Percentiles rank a stretch among this genome's conserved stretches.
Conservation (phyloP, 37 sponge, comb jelly and placozoan genomes). For the Amphimedon queenslandica region DNA sequence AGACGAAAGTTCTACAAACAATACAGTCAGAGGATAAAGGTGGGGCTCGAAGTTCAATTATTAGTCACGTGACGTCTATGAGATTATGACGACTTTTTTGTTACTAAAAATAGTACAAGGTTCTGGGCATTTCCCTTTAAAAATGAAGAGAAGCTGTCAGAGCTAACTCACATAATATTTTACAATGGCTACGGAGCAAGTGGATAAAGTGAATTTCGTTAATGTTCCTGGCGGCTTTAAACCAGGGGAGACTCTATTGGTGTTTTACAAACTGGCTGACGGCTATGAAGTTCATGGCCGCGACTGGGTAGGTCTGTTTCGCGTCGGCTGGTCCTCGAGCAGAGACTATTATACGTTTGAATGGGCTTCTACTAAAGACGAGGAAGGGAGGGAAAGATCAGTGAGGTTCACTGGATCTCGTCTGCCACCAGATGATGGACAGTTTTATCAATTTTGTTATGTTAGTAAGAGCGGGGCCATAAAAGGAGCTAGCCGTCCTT, state of each 20-base stretch:
- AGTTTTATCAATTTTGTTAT: constrained; percentile 71
- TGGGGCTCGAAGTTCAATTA: no score
- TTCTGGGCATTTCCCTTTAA: no score
- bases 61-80: no score
- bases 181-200: no score
- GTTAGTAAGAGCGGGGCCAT: constrained; percentile 41
- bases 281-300: constrained; percentile 17
- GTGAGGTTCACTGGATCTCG: constrained; percentile 56
- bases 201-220: constrained; percentile 8
- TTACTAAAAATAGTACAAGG: no score
- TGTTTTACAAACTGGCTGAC: constrained; percentile 5
- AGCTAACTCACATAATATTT: no score
- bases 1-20: no score
- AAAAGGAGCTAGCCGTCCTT: constrained; percentile 46
- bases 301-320: constrained; percentile 84
- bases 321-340: constrained; percentile 74
- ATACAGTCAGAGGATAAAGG: no score
- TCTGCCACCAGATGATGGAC: constrained; percentile 60
- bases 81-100: no score
- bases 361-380: constrained; percentile 45
- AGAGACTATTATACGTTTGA: constrained; percentile 88
- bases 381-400: neutral
- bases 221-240: constrained; percentile 30
- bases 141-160: no score
- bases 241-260: constrained; percentile 22